phyloP scores from a whole-genome alignment of 2,113 vertebrate genomes.

The Rhegmatorhina hoffmannsi region DNA sequence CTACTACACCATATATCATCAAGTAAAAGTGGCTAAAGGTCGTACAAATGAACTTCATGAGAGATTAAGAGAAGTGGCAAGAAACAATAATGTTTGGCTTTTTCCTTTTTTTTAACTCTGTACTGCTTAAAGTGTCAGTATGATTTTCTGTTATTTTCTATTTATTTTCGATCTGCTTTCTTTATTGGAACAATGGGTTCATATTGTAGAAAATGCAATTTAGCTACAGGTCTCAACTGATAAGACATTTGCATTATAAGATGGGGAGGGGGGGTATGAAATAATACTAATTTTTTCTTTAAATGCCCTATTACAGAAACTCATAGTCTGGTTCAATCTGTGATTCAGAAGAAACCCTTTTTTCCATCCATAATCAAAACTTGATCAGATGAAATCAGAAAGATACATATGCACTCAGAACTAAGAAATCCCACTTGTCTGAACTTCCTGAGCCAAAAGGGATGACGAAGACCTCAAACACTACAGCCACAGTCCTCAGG shows the following conservation, averaged over 20 bases:
- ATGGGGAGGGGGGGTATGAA: too few species aligned
- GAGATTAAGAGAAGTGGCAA: slow-evolving; percentile 47
- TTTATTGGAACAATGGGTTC: background rate
- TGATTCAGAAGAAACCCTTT: background rate
- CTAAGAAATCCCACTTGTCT: background rate
- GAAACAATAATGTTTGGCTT: slow-evolving; percentile 49
- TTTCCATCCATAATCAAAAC: background rate
- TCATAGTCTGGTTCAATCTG: background rate
- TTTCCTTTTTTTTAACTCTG: background rate
- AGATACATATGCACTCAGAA: background rate
- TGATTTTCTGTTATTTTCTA: background rate
- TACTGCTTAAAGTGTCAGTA: background rate
- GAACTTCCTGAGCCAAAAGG: background rate
- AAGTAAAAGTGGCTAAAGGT: slow-evolving; percentile 38
- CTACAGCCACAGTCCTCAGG: background rate
- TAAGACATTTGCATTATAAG: background rate
- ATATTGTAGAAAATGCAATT: background rate
- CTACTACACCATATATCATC: background rate
- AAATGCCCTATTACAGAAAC: background rate
- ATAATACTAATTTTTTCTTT: background rate
- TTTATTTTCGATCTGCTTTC: background rate
- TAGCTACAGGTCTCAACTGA: background rate
- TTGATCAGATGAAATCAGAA: background rate
- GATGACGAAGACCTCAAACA: rapidly evolving
- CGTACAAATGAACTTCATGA: background rate